Conservation (phyloP, 1,140 invertebrate species). For the Aphelenchoides besseyi region DNA sequence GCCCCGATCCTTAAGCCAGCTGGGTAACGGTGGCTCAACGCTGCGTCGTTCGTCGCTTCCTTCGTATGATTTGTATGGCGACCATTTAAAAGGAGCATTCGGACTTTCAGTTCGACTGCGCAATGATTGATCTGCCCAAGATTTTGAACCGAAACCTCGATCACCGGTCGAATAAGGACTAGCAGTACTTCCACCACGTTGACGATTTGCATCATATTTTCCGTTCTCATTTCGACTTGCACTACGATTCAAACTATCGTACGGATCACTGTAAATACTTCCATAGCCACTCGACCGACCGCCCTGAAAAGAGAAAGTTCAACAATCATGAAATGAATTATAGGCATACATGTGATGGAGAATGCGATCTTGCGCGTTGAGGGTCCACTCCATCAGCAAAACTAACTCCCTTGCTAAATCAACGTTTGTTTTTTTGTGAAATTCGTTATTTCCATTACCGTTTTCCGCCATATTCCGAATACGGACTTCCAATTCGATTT, state of each 20-base stretch:
- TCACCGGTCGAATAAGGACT: neutral
- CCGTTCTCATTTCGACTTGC: slow-evolving; percentile 11
- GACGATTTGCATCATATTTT: neutral
- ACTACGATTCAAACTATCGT: neutral
- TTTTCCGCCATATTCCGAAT: slow-evolving; percentile 30
- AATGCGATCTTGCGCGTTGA: slow-evolving; percentile 46
- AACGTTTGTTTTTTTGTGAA: slow-evolving; percentile 16
- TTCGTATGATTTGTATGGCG: slow-evolving; percentile 17
- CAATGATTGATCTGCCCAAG: neutral
- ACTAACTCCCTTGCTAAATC: slow-evolving; percentile 45
- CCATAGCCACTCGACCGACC: neutral
- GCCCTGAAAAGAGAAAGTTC: neutral
- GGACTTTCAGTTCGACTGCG: slow-evolving; percentile 22
- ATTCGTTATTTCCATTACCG: neutral
- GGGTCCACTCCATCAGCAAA: slow-evolving; percentile 45
- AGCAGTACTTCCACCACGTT: neutral
- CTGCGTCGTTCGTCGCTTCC: neutral
- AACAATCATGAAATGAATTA: neutral
- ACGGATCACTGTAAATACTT: slow-evolving; percentile 16
- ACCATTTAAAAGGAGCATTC: slow-evolving; percentile 8
- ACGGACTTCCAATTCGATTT: slow-evolving; percentile 25
- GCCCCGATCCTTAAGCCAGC: slow-evolving; percentile 25
- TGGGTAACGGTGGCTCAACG: slow-evolving; percentile 16
- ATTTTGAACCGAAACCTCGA: neutral
- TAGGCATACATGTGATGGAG: slow-evolving; percentile 25